Percentiles rank a stretch among this genome's conserved stretches.
phyloP scores from a whole-genome alignment of 2,113 vertebrate species.

The Leucopternis melanops region DNA sequence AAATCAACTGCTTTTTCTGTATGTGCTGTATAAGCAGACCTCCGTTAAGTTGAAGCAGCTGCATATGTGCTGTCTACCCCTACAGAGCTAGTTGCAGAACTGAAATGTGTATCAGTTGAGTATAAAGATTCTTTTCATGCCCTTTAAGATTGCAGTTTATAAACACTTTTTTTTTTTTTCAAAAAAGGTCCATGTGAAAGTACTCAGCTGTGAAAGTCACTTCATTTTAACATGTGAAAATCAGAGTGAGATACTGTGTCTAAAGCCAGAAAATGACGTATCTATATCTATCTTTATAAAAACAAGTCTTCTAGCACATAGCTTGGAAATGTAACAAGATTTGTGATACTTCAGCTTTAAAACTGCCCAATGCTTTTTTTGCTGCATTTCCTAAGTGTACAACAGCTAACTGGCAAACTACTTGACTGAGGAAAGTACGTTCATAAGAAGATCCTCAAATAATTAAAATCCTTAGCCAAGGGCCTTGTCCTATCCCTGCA shows the following conservation, averaged over 20 bases:
- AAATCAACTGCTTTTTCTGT: not conserved
- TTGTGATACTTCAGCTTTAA: not conserved
- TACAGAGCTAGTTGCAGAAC: not conserved
- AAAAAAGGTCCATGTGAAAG: accelerated
- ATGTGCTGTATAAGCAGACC: not conserved
- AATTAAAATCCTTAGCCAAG: not conserved
- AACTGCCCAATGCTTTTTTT: not conserved
- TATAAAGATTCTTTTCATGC: not conserved
- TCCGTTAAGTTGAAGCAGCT: not conserved
- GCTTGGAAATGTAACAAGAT: not conserved
- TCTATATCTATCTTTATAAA: not conserved
- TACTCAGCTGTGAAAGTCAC: not conserved
- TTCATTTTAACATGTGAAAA: not conserved
- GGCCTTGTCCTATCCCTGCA: not conserved
- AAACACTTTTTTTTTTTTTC: not conserved
- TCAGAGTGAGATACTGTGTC: not conserved
- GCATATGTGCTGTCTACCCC: not conserved
- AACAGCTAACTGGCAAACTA: not conserved
- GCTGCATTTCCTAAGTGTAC: not conserved
- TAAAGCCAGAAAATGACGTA: not conserved
- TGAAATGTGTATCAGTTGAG: not conserved
- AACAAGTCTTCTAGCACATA: not conserved
- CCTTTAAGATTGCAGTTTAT: not conserved
- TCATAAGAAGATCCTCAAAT: not conserved
- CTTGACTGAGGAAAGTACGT: not conserved